A percentile compares a stretch with the other conserved stretches of the same genome.
phyloP scores from a whole-genome alignment of 1,140 invertebrate species.

The Melitaea cinxia region DNA sequence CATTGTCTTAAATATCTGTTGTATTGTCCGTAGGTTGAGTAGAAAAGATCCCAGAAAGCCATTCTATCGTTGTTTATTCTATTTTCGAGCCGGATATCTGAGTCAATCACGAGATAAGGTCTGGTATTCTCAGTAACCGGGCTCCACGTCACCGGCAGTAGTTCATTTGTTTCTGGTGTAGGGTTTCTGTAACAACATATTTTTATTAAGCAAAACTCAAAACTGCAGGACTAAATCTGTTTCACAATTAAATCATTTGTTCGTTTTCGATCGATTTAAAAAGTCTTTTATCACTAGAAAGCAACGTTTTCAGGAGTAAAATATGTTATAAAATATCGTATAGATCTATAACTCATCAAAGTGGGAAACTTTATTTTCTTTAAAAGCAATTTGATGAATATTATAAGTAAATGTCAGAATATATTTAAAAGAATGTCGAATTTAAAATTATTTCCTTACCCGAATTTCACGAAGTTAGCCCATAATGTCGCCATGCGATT shows the following conservation, averaged over 20 bases:
- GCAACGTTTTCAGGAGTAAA: too few relatives aligned
- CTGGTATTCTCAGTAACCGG: conserved; percentile 46
- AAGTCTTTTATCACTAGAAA: too few relatives aligned
- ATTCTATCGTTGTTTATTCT: conserved; percentile 60
- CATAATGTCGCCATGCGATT: conserved; percentile 56
- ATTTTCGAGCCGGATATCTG: conserved; percentile 48
- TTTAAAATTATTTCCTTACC: conserved; percentile 46
- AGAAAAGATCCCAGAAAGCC: conserved; percentile 74
- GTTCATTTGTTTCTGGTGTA: conserved; percentile 50
- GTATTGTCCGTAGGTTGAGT: conserved; percentile 53
- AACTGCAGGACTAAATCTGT: too few relatives aligned
- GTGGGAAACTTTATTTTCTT: too few relatives aligned
- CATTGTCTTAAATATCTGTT: conserved; percentile 51
- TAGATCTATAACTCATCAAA: too few relatives aligned
- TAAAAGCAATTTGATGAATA: too few relatives aligned
- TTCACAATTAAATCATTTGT: too few relatives aligned
- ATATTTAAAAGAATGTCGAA: background rate
- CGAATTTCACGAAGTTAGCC: conserved; percentile 70
- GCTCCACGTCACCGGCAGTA: conserved; percentile 56
- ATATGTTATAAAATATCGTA: too few relatives aligned
- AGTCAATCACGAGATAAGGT: conserved; percentile 62
- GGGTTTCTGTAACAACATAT: conserved; percentile 62
- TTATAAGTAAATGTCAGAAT: background rate
- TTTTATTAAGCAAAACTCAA: background rate
- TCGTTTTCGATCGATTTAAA: too few relatives aligned